Evolutionary conservation across 2,113 vertebrate genomes (phyloP).

Genomic region (Geococcyx californianus): DNA sequence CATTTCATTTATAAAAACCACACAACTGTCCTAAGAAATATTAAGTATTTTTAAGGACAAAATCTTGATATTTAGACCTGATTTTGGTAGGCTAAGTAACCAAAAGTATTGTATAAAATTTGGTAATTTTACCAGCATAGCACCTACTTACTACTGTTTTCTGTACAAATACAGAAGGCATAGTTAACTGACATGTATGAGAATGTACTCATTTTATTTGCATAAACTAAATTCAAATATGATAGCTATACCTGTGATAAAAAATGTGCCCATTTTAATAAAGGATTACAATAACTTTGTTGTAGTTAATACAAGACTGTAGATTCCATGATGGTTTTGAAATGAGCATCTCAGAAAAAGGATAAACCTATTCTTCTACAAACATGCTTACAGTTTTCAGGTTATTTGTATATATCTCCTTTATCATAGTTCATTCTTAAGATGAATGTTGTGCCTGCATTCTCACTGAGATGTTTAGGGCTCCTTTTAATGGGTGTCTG

Average conservation of each 20-base stretch:
- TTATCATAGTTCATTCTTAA: background rate
- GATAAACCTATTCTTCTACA: background rate
- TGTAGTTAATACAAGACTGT: background rate
- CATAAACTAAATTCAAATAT: background rate
- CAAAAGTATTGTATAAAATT: background rate
- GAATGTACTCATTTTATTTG: background rate
- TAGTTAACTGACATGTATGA: too few species aligned
- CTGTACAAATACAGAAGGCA: background rate
- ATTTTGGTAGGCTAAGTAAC: background rate
- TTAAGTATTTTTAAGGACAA: background rate
- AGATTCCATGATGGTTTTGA: fast-evolving
- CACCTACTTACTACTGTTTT: background rate
- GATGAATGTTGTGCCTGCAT: background rate
- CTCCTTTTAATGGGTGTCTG: background rate
- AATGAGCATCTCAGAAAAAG: background rate
- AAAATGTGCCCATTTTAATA: background rate
- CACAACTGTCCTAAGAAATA: fast-evolving
- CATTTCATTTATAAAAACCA: background rate
- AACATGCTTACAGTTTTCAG: background rate
- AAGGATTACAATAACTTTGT: background rate
- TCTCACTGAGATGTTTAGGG: background rate
- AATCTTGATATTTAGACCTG: background rate
- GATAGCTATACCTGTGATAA: background rate
- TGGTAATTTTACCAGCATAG: fast-evolving
- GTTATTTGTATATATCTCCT: background rate